phyloP scores from a whole-genome alignment of 2,888 invertebrate genomes.

The Drosophila colorata region DNA sequence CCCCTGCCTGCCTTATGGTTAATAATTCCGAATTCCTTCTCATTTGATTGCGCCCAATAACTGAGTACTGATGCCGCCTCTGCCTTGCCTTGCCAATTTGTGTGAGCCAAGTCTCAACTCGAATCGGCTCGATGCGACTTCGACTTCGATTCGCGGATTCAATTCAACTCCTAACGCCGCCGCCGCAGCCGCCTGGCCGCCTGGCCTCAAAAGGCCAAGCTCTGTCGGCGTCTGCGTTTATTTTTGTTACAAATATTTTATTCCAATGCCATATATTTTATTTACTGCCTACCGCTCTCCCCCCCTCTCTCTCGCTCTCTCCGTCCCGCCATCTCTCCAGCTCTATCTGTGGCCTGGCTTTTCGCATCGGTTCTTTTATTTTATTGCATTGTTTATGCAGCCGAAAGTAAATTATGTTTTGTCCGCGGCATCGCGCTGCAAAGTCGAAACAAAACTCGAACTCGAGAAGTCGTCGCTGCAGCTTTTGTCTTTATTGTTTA shows the following conservation, averaged over 20 bases:
- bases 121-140: constrained; percentile 10
- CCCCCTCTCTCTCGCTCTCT: not conserved
- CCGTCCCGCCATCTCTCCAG: not conserved
- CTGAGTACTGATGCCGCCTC: constrained; percentile 79
- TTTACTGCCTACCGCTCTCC: constrained; percentile 52
- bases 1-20: constrained; percentile 61
- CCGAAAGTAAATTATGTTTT: constrained; percentile 82
- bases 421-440: constrained; percentile 53
- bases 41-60: constrained; percentile 82
- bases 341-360: constrained; percentile 28
- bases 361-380: constrained; percentile 73
- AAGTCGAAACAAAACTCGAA: constrained; percentile 59
- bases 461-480: constrained; percentile 35
- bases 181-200: constrained; percentile 39
- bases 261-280: constrained; percentile 82
- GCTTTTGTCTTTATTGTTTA: constrained; percentile 42
- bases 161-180: constrained; percentile 44
- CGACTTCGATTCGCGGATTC: constrained; percentile 11
- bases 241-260: constrained; percentile 82
- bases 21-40: constrained; percentile 81
- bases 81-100: constrained; percentile 54
- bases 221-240: constrained; percentile 57
- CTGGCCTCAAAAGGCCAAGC: constrained; percentile 8
- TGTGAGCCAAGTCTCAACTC: constrained; percentile 29
- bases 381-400: constrained; percentile 83